Evolutionary conservation across 2,113 vertebrate species (phyloP), one percentile per base, ranked within the genome.

Genomic region (Ariopsis seemanni): DNA sequence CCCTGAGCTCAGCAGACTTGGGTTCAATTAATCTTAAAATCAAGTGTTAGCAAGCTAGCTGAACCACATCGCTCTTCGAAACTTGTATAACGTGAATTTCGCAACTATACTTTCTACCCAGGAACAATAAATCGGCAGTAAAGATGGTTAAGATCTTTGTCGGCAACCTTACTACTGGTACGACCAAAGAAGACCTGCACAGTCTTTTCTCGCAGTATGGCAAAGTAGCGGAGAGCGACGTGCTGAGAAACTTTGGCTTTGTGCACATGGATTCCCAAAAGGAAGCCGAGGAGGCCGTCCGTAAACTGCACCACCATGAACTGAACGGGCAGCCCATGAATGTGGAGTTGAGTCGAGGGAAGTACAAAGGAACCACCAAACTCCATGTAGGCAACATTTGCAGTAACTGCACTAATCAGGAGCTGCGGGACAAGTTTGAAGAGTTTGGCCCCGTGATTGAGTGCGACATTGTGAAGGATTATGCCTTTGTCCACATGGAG

Each of bases 401-500:
- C 8, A 93, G 95, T 7, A 90, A 91, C 0, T 97, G 97, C 89
- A 97, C 96, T 88, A 95, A 94, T 88, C 92, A 97, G 1, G 95
- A 97, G 89, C 95, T 99, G 57, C 93, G 96, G 0, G 94, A 95
- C 88, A 97, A 96, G 90, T 99, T 99, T 79, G 96, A 97, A 90
- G 96, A 97, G 89, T 99, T 97, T 22, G 98, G 98, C 50, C 82
- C 95, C 0, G 98, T 99, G 72, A 96, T 97, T 14, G 97, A 99
- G 90, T 98, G 97, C 80, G 97, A 98, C 94, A 97, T 99, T 91
- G 97, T 99, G 63, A 99, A 98, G 92, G 98, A 99, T 91, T 99
- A 97, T 63, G 98, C 98, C 89, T 99, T 98, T 83, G 96, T 99
- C 18, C 98, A 99, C 94, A 98, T 99, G 97, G 97, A 98, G 92